Conservation (phyloP, 2,797 vertebrate genomes). For the Lateolabrax maculatus region DNA sequence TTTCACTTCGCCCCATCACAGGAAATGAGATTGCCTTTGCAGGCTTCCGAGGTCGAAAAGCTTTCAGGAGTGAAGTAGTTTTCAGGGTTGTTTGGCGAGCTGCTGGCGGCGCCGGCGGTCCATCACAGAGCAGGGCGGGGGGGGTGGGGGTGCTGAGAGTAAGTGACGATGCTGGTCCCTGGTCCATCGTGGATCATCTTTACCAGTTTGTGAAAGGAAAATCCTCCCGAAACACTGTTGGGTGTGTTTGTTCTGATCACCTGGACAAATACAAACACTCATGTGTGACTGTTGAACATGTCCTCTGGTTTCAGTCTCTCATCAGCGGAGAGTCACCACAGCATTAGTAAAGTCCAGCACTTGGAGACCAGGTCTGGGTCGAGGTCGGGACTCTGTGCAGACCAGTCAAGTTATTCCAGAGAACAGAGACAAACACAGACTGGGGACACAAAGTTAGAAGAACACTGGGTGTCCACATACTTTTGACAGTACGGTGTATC, state of each 20-base stretch:
- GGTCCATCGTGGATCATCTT: too few relatives aligned
- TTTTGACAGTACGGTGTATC: background rate
- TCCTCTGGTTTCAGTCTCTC: too few relatives aligned
- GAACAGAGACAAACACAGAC: too few relatives aligned
- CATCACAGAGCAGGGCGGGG: conserved; percentile 35
- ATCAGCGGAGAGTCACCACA: too few relatives aligned
- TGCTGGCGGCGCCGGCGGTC: conserved; percentile 13
- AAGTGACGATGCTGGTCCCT: conserved; percentile 13
- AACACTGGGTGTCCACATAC: too few relatives aligned
- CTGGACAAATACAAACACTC: background rate
- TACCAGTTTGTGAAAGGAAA: background rate
- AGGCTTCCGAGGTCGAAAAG: conserved; percentile 77
- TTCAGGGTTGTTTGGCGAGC: conserved; percentile 64
- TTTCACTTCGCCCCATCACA: conserved; percentile 78
- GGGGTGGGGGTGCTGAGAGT: conserved; percentile 1
- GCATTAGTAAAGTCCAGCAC: too few relatives aligned
- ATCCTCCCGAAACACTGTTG: background rate
- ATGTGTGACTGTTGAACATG: background rate
- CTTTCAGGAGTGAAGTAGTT: conserved; percentile 64
- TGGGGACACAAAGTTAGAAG: too few relatives aligned
- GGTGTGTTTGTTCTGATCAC: background rate
- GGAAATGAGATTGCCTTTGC: conserved; percentile 83
- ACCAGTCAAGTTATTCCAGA: too few relatives aligned
- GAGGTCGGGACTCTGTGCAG: too few relatives aligned
- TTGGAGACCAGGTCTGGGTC: too few relatives aligned